phyloP scores from a whole-genome alignment of 1,140 invertebrate genomes.

The Doryteuthis pealeii region DNA sequence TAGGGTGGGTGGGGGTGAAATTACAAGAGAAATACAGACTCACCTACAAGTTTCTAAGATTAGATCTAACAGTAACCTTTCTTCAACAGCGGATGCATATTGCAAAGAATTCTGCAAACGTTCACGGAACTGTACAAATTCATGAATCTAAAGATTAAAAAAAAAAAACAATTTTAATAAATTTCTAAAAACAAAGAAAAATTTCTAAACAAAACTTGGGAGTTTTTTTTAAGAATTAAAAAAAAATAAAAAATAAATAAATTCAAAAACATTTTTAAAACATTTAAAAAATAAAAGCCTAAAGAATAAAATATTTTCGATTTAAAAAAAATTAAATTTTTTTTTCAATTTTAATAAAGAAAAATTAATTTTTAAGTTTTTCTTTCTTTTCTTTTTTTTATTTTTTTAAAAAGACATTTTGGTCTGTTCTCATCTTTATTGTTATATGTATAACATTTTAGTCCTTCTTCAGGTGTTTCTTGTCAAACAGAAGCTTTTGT shows the following conservation, averaged over 20 bases:
- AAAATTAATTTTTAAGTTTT: too few species aligned
- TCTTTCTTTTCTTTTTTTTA: too few species aligned
- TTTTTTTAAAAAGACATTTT: too few species aligned
- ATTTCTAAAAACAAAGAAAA: neutral
- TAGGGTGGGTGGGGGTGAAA: too few species aligned
- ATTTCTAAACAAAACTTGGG: neutral
- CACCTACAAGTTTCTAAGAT: constrained; percentile 63
- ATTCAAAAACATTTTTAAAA: neutral
- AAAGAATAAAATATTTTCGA: too few species aligned
- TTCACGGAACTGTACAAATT: constrained; percentile 84
- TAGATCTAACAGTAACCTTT: constrained; percentile 78
- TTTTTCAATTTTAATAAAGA: too few species aligned
- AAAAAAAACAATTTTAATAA: neutral
- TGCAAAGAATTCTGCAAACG: constrained; percentile 81
- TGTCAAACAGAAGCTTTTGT: too few species aligned
- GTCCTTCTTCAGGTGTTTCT: too few species aligned
- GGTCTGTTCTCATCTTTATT: too few species aligned
- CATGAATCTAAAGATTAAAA: constrained; percentile 69
- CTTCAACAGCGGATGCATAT: constrained; percentile 74
- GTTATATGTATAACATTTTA: too few species aligned
- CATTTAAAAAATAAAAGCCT: too few species aligned
- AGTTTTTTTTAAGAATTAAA: neutral
- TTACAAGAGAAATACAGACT: constrained; percentile 1
- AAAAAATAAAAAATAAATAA: constrained; percentile 1
- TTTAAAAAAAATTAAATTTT: too few species aligned